Percentiles rank a stretch among this genome's conserved stretches.
phyloP scores from a whole-genome alignment of 2,113 vertebrate genomes.

The Rhegmatorhina hoffmannsi region DNA sequence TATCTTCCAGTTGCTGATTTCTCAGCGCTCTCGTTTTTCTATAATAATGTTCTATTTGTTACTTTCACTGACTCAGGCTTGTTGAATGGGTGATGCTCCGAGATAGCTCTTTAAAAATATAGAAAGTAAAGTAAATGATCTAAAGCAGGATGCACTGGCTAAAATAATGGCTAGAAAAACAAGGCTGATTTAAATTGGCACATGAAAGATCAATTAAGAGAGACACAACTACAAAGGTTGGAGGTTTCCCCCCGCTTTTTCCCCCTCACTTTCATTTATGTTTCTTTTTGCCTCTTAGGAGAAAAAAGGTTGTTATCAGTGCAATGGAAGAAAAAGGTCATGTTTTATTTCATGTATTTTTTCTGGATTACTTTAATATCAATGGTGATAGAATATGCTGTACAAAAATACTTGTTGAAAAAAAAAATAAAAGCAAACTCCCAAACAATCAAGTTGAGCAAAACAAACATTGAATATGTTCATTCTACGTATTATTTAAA shows the following conservation, averaged over 20 bases:
- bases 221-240: not conserved
- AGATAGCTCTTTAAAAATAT: constrained; percentile 29
- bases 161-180: constrained; percentile 54
- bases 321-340: not conserved
- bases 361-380: not conserved
- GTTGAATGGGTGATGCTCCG: constrained; percentile 9
- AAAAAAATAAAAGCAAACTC: not conserved
- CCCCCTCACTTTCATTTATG: not conserved
- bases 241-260: not conserved
- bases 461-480: not conserved
- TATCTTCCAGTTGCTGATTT: constrained; percentile 92
- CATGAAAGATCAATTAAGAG: constrained; percentile 63
- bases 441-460: not conserved
- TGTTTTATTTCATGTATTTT: not conserved
- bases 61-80: constrained; percentile 26
- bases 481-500: constrained; percentile 14
- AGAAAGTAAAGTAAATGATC: constrained; percentile 39
- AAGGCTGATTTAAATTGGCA: constrained; percentile 31
- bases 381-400: not conserved
- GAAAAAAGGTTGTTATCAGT: not conserved
- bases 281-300: not conserved
- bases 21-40: constrained; percentile 72
- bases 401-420: not conserved
- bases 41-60: constrained; percentile 64
- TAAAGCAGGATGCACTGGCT: constrained; percentile 22